phyloP scores from a whole-genome alignment of 2,113 vertebrate species.

The Melanerpes aurifrons region DNA sequence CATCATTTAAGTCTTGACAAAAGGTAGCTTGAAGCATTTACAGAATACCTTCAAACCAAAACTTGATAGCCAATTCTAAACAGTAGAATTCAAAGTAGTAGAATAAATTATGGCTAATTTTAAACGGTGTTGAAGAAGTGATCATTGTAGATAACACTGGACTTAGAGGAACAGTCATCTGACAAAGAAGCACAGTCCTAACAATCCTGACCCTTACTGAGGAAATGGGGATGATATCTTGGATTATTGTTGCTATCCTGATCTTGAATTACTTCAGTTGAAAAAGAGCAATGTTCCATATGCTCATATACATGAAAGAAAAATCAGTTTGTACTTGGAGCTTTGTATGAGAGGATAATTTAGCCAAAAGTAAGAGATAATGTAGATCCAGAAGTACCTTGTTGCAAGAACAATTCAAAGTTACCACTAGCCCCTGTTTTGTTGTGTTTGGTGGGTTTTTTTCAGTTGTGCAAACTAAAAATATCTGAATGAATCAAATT shows the following conservation, averaged over 20 bases:
- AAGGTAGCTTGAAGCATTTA: not conserved
- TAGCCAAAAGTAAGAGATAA: rapidly evolving
- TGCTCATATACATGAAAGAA: not conserved
- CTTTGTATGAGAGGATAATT: not conserved
- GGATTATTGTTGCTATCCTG: not conserved
- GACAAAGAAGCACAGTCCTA: not conserved
- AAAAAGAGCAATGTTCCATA: not conserved
- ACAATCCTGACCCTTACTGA: not conserved
- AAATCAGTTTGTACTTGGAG: not conserved
- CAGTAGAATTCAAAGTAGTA: not conserved
- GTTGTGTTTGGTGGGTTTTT: not conserved
- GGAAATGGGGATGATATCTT: not conserved
- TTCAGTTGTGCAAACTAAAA: not conserved
- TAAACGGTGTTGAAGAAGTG: not conserved
- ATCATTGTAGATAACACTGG: not conserved
- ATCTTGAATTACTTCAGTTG: not conserved
- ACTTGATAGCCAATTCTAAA: not conserved
- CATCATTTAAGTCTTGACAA: not conserved
- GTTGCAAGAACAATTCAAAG: not conserved
- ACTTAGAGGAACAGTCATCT: not conserved
- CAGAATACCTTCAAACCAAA: not conserved
- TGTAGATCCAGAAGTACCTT: not conserved
- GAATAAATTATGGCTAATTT: not conserved
- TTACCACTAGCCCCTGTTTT: not conserved
- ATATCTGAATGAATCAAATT: not conserved